Conservation (phyloP, 2,888 invertebrate species). For the Clusia tigrina region DNA sequence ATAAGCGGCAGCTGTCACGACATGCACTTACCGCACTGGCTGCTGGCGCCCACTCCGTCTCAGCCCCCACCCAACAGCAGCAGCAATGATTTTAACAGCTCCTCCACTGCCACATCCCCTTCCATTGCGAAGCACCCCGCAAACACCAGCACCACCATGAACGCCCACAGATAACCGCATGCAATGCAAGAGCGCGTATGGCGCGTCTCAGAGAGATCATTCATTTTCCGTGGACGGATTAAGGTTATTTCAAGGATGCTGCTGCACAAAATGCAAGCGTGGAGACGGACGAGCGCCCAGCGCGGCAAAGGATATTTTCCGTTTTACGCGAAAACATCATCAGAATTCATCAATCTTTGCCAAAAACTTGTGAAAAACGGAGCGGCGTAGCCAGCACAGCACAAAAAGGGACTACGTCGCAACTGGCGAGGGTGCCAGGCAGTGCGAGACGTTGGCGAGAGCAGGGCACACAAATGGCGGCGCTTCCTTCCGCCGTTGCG, state of each 20-base stretch:
- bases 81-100: too few relatives aligned
- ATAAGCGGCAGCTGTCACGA: slow-evolving; percentile 6
- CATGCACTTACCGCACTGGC: background rate
- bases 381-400: slow-evolving; percentile 12
- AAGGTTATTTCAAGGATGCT: slow-evolving; percentile 62
- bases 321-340: slow-evolving; percentile 58
- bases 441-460: background rate
- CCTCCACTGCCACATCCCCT: background rate
- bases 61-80: too few relatives aligned
- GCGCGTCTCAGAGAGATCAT: slow-evolving; percentile 50
- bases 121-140: background rate
- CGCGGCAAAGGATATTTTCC: slow-evolving; percentile 17
- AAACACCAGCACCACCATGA: background rate
- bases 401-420: background rate
- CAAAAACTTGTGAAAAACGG: slow-evolving; percentile 58
- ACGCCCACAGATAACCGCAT: background rate
- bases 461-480: slow-evolving; percentile 19
- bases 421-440: background rate
- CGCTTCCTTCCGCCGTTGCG: slow-evolving; percentile 23
- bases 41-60: too few relatives aligned
- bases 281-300: slow-evolving; percentile 12
- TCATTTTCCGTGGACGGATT: slow-evolving; percentile 59
- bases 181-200: background rate
- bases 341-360: slow-evolving; percentile 63
- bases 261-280: slow-evolving; percentile 11